Conservation (phyloP, 2,797 vertebrate species). For the Rhincodon typus region DNA sequence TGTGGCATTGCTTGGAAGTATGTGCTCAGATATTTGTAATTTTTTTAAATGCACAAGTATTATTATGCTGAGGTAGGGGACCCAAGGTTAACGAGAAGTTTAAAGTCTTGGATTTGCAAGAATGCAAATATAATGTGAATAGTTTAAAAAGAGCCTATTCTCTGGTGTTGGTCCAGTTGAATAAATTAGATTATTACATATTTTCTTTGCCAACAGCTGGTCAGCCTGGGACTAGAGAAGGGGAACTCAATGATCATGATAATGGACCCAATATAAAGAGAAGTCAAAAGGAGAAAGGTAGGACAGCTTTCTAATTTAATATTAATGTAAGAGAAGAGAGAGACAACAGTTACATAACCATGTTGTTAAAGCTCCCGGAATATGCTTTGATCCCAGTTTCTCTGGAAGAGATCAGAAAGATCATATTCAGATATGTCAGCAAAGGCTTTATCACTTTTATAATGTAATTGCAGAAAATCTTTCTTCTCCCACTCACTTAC, state of each 20-base stretch:
- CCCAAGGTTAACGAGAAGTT: neutral
- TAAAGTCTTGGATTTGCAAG: neutral
- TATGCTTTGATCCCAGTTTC: neutral
- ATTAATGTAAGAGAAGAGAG: neutral
- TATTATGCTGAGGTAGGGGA: neutral
- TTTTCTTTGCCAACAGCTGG: conserved; percentile 49
- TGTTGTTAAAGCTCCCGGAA: neutral
- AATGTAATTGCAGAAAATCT: neutral
- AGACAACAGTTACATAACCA: neutral
- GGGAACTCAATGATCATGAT: conserved; percentile 69
- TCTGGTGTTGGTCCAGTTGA: neutral
- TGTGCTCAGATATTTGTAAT: neutral
- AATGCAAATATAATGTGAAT: neutral
- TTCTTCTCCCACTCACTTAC: neutral
- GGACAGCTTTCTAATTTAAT: conserved; percentile 31
- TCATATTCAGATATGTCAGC: neutral
- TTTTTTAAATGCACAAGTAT: neutral
- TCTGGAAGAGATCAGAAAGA: neutral
- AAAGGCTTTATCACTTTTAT: neutral
- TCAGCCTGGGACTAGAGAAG: conserved; percentile 63
- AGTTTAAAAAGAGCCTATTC: neutral
- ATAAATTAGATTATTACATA: neutral
- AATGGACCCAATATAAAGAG: conserved; percentile 73
- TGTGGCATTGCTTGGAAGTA: neutral
- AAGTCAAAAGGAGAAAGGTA: conserved; percentile 80